Base-by-base conservation (phyloP, 1,140 invertebrate genomes). In the Drosophila chauvacae region DNA sequence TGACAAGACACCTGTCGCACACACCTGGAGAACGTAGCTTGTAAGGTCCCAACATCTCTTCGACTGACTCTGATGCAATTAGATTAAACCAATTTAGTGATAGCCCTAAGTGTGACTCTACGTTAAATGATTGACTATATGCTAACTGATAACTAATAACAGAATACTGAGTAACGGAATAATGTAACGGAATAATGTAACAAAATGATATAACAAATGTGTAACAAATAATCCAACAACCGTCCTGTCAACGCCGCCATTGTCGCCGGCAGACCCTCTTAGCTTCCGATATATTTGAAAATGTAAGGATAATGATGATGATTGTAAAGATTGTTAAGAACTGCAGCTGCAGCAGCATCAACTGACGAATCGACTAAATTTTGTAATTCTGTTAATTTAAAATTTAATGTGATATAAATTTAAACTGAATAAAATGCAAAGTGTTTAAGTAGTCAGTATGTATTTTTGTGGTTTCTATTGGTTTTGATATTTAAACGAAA, bases 11-110 rank as follows among this genome's bases (percentile, higher is more conserved):
- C 66, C 66, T 63, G 57, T 63, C 45, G 83, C 75, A 74, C 76
- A 26, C 45, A 48, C 45, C 84, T 84, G 80, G 73, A 75, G 77
- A 74, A 61, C 56, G 65, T 90, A 83, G 68, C 63, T 84, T 70
- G 9, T 56, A 70, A 78, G 72, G 68, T 59, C 85, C 64, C 82
- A 77, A 68, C 78, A 88, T 81, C 63, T 82, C 83, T 87, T 77
- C 74, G 87, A 90, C 87, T 91, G 86, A 91, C 87, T 90, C 80
- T 87, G 87, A 90, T 88, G 84, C 85, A 90, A 87, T 88, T 90
- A 88, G 85, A 64, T 81, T 90, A 81, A 77, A 90, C 59, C 80
- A 81, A 85, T 71, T 78, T 88, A 88, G 84, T 83, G 78, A 35
- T 88, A 87, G 84, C 23, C 35, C 51, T 81, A 81, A 81, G 72